These are phyloP conservation scores for Chiloscyllium punctatum DNA, from an alignment of 2,797 vertebrate genomes.

Conservation along the genomic window DNA sequence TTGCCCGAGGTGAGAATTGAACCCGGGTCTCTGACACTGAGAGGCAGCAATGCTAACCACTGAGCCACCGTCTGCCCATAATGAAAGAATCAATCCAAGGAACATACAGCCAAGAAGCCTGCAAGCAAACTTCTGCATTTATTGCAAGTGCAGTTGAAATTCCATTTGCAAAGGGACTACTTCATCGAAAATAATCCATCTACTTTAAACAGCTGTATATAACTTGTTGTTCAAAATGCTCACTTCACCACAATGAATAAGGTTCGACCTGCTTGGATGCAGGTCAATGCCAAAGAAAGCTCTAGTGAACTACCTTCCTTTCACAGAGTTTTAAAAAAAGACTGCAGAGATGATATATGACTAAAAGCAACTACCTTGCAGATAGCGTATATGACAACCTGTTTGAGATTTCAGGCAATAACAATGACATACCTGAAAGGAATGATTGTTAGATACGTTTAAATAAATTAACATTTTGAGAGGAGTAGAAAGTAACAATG, in stretches of 20 bases:
- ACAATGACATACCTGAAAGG: background rate
- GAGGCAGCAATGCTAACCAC: too few species aligned
- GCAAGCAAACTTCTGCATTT: background rate
- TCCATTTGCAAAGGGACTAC: background rate
- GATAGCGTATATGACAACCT: background rate
- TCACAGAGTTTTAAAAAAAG: background rate
- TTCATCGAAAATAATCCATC: background rate
- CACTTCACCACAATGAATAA: background rate
- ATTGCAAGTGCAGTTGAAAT: background rate
- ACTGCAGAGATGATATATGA: background rate
- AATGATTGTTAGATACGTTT: background rate
- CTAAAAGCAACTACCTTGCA: background rate
- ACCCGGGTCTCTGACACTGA: too few species aligned
- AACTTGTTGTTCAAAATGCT: background rate
- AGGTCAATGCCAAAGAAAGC: background rate
- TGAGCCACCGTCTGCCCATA: too few species aligned
- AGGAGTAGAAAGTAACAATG: background rate
- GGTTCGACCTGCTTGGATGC: background rate
- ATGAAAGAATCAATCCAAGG: background rate
- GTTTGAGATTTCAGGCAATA: background rate
- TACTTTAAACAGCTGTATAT: background rate
- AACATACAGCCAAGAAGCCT: background rate
- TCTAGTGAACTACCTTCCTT: background rate
- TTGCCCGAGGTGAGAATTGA: too few species aligned
- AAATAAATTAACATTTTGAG: background rate